Conservation (phyloP, 2,797 vertebrate genomes). For the Coregonus sp. region DNA sequence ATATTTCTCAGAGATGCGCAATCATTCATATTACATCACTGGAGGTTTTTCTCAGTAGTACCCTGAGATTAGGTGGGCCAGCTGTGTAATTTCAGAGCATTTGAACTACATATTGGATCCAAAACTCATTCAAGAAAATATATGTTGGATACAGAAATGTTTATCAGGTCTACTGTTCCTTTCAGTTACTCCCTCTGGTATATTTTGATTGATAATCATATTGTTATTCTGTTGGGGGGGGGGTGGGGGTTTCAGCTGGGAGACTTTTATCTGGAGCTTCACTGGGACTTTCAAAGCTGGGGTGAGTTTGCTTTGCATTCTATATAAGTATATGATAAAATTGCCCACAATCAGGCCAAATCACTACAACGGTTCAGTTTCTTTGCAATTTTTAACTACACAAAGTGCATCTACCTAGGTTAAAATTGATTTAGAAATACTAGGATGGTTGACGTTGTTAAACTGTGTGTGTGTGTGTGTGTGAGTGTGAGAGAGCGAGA, state of each 20-base stretch:
- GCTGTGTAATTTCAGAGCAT: neutral
- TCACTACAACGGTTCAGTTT: conserved; percentile 5
- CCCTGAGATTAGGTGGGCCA: neutral
- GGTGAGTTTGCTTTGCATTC: conserved; percentile 79
- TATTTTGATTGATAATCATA: neutral
- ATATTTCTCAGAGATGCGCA: conserved; percentile 24
- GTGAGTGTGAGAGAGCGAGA: no score
- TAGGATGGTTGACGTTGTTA: neutral
- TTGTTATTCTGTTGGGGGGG: neutral
- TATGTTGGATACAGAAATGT: neutral
- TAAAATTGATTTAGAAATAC: neutral
- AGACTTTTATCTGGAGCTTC: conserved; percentile 98
- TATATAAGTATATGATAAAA: neutral
- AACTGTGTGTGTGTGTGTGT: neutral
- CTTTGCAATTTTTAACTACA: neutral
- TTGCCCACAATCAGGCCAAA: neutral
- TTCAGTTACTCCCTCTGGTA: neutral
- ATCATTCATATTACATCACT: conserved; percentile 11
- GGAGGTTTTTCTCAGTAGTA: neutral
- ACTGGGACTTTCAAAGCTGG: conserved; percentile 99
- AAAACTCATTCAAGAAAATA: neutral
- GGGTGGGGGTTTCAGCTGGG: conserved; percentile 81
- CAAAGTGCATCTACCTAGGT: neutral
- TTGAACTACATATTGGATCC: neutral
- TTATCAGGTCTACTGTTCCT: neutral